phyloP scores from a whole-genome alignment of 1,140 invertebrate species.

The Saccostrea cuccullata region DNA sequence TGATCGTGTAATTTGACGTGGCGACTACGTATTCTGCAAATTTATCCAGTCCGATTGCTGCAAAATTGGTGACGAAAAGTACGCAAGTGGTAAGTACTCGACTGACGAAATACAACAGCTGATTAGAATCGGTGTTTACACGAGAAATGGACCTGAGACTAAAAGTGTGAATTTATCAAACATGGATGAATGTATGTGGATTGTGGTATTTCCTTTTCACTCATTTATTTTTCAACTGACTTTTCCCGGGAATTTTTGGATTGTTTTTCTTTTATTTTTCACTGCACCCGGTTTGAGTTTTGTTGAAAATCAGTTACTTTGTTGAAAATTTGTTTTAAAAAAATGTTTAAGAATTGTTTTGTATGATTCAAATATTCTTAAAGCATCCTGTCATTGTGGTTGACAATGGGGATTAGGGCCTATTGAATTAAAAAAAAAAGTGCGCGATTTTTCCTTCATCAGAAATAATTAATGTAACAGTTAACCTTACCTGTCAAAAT shows the following conservation, averaged over 20 bases:
- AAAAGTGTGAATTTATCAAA: constrained; percentile 5
- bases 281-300: not conserved
- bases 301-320: no score
- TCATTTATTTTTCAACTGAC: constrained; percentile 29
- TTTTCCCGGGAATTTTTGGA: constrained; percentile 40
- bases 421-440: not conserved
- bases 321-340: no score
- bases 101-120: constrained; percentile 77
- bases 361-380: no score
- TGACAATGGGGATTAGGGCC: constrained; percentile 11
- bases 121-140: constrained; percentile 53
- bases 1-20: constrained; percentile 94
- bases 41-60: constrained; percentile 94
- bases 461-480: no score
- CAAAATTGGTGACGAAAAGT: constrained; percentile 95
- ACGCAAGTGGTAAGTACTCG: constrained; percentile 92
- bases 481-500: no score
- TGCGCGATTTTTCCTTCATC: no score
- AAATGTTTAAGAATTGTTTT: no score
- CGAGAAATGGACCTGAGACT: not conserved
- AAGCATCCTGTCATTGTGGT: not conserved
- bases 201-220: constrained; percentile 31
- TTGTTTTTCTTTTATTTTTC: not conserved
- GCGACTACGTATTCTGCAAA: constrained; percentile 93
- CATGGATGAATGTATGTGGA: constrained; percentile 29